Evolutionary conservation across 2,888 invertebrate species (phyloP), one percentile per base, ranked within the genome.

Genomic region (Cheilosia vulpina): DNA sequence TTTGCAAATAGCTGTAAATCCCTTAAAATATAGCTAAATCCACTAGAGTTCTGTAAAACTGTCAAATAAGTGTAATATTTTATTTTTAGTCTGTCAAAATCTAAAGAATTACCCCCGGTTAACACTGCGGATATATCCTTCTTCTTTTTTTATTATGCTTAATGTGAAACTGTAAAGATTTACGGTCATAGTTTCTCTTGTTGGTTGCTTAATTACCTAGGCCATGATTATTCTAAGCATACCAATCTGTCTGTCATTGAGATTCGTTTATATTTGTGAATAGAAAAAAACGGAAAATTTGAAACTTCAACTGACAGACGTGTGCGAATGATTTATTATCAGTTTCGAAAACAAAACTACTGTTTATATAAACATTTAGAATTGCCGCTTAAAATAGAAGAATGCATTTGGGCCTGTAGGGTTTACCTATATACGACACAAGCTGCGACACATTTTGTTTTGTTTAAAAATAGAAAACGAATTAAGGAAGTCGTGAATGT

Each of bases 221-320:
- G 9, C 43, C 41, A 58, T 57, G 53, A 69, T 47, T 58, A 17
- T 38, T 69, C 38, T 38, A 58, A 50, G 52, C 41, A 50, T 24
- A 60, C 27, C 11, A 43, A 43, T 72, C 50, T 62, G 41, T 72
- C 72, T 17, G 60, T 62, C 60, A 62, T 52, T 60, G 52, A 19
- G 50, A 52, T 43, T 52, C 45, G 34, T 27, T 62, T 62, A 62
- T 52, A 50, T 71, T 11, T 62, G 15, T 24, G 31, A 58, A 58
- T 9, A 45, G 6, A 45, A 17, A 7, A 47, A 47, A 47, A 19
- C n/a, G 7, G 13, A 21, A 50, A 50, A 60, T 52, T 43, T 60
- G 19, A 27, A 72, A 60, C 41, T 72, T 15, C 52, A 19, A 47
- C 47, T 63, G 63, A 50, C 63, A 34, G 31, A 63, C 47, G 52